Base-by-base conservation (phyloP, 2,888 invertebrate genomes). In the Oligia latruncula region DNA sequence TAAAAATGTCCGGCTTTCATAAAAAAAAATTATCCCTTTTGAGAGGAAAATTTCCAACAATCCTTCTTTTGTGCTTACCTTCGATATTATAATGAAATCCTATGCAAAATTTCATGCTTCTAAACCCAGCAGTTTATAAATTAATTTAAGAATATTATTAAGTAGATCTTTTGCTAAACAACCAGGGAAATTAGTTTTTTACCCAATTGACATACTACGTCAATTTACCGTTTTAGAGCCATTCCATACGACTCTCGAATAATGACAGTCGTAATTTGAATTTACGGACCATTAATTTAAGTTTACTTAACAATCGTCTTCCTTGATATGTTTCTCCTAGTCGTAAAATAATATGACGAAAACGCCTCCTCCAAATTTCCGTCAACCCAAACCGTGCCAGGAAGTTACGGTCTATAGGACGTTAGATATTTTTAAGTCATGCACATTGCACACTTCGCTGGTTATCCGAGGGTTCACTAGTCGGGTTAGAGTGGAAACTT, bases 341-440 rank as follows among this genome's bases (percentile, higher is more conserved):
- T 29, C 74, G 55, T 49, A 43, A 60, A 60, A 55, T 71, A 55
- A 71, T 64, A 40, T 8, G 64, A n/a, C 9, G 3, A 17, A 71
- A 78, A 52, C 4, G 70, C 81, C 81, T 52, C 77, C 74, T 86
- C 84, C 83, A 78, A 76, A 62, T 73, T 81, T 74, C 46, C 40
- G 74, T 66, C 35, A 72, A 43, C 70, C 13, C 5, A 65, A 68
- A 75, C 78, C 77, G 62, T 79, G 67, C 64, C 73, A 87, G 78
- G 78, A 88, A 87, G 86, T 86, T 86, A 86, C 85, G 75, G 81
- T 85, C 82, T 88, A 86, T 87, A 87, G 87, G 76, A 89, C 80
- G 88, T 89, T 90, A 90, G 89, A 90, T 89, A 92, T 91, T 92
- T 91, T 90, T 88, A 89, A 90, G 83, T 85, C 87, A 82, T 87